Conservation (phyloP, 2,113 vertebrate genomes). For the Dissostichus mawsoni region DNA sequence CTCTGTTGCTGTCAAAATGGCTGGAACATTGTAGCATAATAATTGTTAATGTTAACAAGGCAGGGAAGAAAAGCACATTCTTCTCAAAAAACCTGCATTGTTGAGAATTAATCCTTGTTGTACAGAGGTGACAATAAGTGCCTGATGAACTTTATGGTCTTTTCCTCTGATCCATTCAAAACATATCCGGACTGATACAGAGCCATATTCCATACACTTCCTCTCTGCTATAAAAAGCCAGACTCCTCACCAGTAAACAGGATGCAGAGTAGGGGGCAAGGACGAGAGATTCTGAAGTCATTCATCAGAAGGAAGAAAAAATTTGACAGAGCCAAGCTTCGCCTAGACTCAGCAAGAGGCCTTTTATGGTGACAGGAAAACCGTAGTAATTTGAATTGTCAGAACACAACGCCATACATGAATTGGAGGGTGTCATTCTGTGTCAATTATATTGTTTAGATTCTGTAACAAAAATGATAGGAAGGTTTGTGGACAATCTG, state of each 20-base stretch:
- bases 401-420: constrained; percentile 30
- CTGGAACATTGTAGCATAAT: too few relatives aligned
- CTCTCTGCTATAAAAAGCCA: constrained; percentile 51
- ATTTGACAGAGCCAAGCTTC: constrained; percentile 23
- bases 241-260: constrained; percentile 68
- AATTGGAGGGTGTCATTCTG: neutral
- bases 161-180: constrained; percentile 54
- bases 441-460: neutral
- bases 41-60: neutral
- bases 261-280: constrained; percentile 40
- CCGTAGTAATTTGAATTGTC: constrained; percentile 2
- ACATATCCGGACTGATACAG: constrained; percentile 42
- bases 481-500: constrained; percentile 14
- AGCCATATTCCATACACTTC: constrained; percentile 56
- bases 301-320: constrained; percentile 65
- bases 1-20: too few relatives aligned
- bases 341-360: neutral
- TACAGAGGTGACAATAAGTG: constrained; percentile 10
- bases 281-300: constrained; percentile 1
- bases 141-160: constrained; percentile 27
- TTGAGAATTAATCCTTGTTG: neutral
- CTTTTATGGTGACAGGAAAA: constrained; percentile 16
- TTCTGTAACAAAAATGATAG: constrained; percentile 9
- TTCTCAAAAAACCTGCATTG: neutral
- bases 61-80: too few relatives aligned